Evolutionary conservation across 2,113 vertebrate genomes (phyloP).

Genomic region (Halichoerus grypus): DNA sequence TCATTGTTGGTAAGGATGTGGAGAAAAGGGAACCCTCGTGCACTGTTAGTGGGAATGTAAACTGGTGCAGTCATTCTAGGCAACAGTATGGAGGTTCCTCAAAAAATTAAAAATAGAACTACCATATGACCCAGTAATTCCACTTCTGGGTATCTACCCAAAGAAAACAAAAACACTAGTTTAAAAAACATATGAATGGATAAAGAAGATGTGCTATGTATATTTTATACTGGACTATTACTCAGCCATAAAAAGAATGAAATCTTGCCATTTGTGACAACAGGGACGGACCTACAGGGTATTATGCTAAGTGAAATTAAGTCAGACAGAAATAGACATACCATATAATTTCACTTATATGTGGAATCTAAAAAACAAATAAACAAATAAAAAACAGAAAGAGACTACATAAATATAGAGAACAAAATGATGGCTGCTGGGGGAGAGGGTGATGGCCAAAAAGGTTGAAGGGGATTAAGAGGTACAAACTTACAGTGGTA

Average conservation of each 20-base stretch:
- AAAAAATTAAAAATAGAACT: background rate
- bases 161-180: background rate
- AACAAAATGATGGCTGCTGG: background rate
- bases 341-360: background rate
- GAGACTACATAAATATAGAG: background rate
- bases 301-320: background rate
- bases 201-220: background rate
- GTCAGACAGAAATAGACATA: background rate
- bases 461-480: background rate
- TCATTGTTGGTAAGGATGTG: background rate
- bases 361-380: background rate
- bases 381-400: background rate
- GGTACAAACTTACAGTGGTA: background rate
- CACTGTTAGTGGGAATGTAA: background rate
- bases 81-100: background rate
- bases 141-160: background rate
- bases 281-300: background rate
- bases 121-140: background rate
- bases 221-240: background rate
- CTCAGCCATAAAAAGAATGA: background rate
- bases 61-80: background rate
- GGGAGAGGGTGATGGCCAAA: background rate
- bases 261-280: background rate
- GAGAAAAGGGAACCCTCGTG: background rate
- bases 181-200: background rate